phyloP scores from a whole-genome alignment of 2,888 invertebrate species.

The Euzetes globulus region DNA sequence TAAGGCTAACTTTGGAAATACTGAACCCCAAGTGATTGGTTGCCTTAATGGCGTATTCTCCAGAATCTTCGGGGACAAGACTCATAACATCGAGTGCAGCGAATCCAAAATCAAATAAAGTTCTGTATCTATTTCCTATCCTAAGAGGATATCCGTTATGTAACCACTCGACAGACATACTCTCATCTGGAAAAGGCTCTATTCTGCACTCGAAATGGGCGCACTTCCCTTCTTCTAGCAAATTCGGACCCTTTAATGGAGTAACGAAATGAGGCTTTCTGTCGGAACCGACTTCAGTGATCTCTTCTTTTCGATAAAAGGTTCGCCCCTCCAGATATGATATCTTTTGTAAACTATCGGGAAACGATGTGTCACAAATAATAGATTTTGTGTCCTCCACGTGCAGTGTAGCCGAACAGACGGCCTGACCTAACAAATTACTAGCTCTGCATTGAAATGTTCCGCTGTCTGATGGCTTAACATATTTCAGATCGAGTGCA shows the following conservation, averaged over 20 bases:
- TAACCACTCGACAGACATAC: constrained; percentile 92
- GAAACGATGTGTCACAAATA: constrained; percentile 70
- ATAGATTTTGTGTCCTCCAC: neutral
- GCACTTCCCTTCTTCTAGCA: constrained; percentile 70
- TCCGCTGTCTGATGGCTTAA: constrained; percentile 81
- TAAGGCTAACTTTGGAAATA: constrained; percentile 55
- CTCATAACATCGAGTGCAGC: constrained; percentile 94
- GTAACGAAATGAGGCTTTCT: constrained; percentile 77
- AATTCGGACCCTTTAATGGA: constrained; percentile 72
- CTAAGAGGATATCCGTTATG: constrained; percentile 86
- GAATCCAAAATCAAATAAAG: constrained; percentile 96
- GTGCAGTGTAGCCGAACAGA: constrained; percentile 64
- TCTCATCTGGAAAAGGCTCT: constrained; percentile 88
- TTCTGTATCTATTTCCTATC: constrained; percentile 87
- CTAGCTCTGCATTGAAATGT: constrained; percentile 79
- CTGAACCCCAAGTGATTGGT: constrained; percentile 82
- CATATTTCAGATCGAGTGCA: constrained; percentile 81
- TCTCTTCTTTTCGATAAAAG: constrained; percentile 42
- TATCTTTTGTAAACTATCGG: constrained; percentile 82
- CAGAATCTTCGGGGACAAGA: constrained; percentile 85
- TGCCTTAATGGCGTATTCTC: constrained; percentile 85
- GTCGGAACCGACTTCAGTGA: neutral
- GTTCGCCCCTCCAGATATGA: constrained; percentile 66
- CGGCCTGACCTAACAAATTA: constrained; percentile 76
- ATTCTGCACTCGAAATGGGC: constrained; percentile 90